Evolutionary conservation across 23 tunicate species (phyloP).

Genomic region (Halocynthia aurantium): DNA sequence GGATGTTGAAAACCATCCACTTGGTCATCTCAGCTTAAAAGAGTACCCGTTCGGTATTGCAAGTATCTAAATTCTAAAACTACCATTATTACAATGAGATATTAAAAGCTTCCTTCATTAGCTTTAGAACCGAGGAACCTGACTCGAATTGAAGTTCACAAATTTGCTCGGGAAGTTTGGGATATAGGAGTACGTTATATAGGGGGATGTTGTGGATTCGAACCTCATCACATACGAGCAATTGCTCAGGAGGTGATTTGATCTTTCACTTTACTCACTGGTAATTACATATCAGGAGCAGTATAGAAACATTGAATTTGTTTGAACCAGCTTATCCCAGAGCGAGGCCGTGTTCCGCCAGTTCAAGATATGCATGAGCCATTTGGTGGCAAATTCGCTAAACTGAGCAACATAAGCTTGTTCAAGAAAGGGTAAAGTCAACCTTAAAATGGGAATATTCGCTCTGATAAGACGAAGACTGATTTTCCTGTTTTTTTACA

Average conservation of each 20-base stretch:
- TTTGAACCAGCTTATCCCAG: constrained; percentile 18
- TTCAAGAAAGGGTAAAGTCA: too few relatives aligned
- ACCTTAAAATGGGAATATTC: too few relatives aligned
- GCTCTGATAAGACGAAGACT: too few relatives aligned
- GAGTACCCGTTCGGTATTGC: constrained; percentile 65
- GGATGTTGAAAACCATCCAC: constrained; percentile 52
- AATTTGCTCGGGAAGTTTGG: constrained; percentile 73
- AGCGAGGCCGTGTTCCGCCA: constrained; percentile 25
- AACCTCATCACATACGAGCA: constrained; percentile 87
- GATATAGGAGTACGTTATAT: constrained; percentile 81
- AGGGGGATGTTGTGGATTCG: constrained; percentile 97
- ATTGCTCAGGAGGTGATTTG: constrained; percentile 74
- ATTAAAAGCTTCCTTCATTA: constrained; percentile 1
- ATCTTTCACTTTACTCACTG: not conserved
- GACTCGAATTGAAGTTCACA: constrained; percentile 69
- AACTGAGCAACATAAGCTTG: not conserved
- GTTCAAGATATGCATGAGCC: constrained; percentile 19
- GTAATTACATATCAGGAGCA: not conserved
- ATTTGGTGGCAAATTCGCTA: constrained; percentile 8
- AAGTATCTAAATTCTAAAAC: not conserved
- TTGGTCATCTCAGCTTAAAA: constrained; percentile 53
- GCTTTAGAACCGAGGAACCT: constrained; percentile 61
- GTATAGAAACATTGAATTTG: not conserved
- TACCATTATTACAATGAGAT: not conserved
- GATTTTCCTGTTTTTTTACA: not conserved